A percentile compares a stretch with the other conserved stretches of the same genome.
Evolutionary conservation across 2,888 invertebrate species (phyloP).

Genomic region (Hypercompe scribonia): DNA sequence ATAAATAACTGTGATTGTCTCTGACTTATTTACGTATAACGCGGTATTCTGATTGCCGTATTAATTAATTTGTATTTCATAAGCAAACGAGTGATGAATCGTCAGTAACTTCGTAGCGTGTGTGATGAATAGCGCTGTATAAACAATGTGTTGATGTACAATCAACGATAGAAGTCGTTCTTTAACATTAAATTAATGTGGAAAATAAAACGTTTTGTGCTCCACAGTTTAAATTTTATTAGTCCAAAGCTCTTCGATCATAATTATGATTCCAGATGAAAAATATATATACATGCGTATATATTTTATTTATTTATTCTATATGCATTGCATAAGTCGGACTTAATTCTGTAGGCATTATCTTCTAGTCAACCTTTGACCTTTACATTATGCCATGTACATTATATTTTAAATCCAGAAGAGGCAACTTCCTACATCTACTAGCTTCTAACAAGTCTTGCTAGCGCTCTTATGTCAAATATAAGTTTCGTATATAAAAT

Average conservation of each 20-base stretch:
- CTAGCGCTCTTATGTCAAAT: too few species aligned
- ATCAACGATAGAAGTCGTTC: neutral
- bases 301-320: too few species aligned
- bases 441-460: neutral
- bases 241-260: neutral
- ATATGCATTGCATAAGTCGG: too few species aligned
- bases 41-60: conserved; percentile 24
- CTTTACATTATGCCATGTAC: too few species aligned
- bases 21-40: neutral
- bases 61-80: conserved; percentile 69
- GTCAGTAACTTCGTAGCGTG: conserved; percentile 34
- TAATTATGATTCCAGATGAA: neutral
- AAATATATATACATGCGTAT: too few species aligned
- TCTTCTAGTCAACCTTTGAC: too few species aligned
- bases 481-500: too few species aligned
- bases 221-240: neutral
- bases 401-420: neutral
- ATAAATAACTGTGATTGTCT: neutral
- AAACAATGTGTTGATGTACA: conserved; percentile 10
- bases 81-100: conserved; percentile 60
- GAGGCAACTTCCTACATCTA: neutral
- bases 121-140: conserved; percentile 34
- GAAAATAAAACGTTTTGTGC: neutral
- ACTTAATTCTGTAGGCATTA: too few species aligned
- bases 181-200: neutral